phyloP scores from a whole-genome alignment of 2,113 vertebrate genomes.

The Jacana jacana region DNA sequence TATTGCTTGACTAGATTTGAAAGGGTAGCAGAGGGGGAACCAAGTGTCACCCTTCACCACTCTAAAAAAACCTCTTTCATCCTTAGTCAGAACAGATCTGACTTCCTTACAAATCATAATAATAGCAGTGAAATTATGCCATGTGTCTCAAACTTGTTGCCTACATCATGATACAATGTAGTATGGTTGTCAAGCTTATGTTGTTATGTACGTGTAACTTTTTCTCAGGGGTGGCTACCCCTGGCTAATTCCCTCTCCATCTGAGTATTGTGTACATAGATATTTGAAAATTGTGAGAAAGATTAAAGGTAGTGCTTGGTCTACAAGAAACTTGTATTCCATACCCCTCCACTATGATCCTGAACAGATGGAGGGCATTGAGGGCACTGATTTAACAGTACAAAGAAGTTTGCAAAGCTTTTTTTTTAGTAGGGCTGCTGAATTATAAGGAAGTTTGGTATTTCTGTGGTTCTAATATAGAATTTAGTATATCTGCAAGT shows the following conservation, averaged over 20 bases:
- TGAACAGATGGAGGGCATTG: background rate
- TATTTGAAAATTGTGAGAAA: background rate
- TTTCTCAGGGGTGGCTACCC: background rate
- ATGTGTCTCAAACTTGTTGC: background rate
- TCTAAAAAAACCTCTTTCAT: background rate
- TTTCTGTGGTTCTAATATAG: background rate
- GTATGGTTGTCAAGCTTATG: background rate
- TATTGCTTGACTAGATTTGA: background rate
- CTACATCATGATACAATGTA: background rate
- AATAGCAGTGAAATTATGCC: background rate
- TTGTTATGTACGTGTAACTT: background rate
- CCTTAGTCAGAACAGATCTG: background rate
- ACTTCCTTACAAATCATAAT: background rate
- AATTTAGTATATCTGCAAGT: background rate
- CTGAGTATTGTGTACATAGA: background rate
- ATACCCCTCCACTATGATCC: background rate
- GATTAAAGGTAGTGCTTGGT: background rate
- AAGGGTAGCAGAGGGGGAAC: background rate
- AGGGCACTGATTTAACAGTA: background rate
- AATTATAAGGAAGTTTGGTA: background rate
- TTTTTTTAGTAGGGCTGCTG: background rate
- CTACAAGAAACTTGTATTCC: background rate
- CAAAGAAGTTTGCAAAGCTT: background rate
- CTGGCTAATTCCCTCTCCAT: background rate
- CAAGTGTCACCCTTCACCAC: background rate